A percentile compares a stretch with the other conserved stretches of the same genome.
These are phyloP conservation scores for Lampris incognitus DNA, from an alignment of 2,113 vertebrate genomes.

Conservation along the genomic window DNA sequence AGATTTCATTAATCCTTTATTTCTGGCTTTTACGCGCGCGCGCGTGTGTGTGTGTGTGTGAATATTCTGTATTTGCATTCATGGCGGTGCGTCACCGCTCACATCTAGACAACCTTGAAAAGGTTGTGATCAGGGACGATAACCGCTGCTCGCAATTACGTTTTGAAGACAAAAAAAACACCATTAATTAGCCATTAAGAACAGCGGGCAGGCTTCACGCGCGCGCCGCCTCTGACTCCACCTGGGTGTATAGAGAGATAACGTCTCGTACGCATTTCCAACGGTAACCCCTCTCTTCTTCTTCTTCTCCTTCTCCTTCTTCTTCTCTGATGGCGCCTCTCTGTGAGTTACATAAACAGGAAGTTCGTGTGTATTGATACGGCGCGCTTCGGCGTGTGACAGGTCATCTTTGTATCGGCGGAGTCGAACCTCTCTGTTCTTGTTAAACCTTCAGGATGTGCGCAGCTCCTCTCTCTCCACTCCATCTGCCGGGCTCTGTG, in stretches of 20 bases:
- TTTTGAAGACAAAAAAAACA: conserved; percentile 76
- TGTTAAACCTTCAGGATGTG: conserved; percentile 76
- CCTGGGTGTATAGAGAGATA: conserved; percentile 50
- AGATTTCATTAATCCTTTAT: conserved; percentile 55
- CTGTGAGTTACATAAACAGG: conserved; percentile 66
- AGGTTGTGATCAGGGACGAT: conserved; percentile 72
- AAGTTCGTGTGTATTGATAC: conserved; percentile 65
- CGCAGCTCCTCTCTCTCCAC: conserved; percentile 71
- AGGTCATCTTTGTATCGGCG: conserved; percentile 78
- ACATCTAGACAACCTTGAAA: conserved; percentile 77
- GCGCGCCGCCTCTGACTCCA: conserved; percentile 55
- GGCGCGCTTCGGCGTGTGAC: conserved; percentile 67
- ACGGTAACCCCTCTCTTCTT: conserved; percentile 53
- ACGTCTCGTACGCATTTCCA: conserved; percentile 66
- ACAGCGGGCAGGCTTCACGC: conserved; percentile 59
- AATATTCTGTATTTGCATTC: conserved; percentile 77
- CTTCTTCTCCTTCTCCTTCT: conserved; percentile 6
- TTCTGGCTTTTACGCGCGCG: conserved; percentile 48
- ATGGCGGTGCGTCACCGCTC: conserved; percentile 69
- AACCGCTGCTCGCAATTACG: conserved; percentile 67
- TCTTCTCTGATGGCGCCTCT: conserved; percentile 61
- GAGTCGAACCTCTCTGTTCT: conserved; percentile 79
- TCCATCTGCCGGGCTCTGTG: conserved; percentile 79
- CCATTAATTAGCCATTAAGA: conserved; percentile 76
- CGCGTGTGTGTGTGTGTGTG: conserved; percentile 22